Evolutionary conservation across 2,888 invertebrate genomes (phyloP).

Genomic region (Morpho achilles): DNA sequence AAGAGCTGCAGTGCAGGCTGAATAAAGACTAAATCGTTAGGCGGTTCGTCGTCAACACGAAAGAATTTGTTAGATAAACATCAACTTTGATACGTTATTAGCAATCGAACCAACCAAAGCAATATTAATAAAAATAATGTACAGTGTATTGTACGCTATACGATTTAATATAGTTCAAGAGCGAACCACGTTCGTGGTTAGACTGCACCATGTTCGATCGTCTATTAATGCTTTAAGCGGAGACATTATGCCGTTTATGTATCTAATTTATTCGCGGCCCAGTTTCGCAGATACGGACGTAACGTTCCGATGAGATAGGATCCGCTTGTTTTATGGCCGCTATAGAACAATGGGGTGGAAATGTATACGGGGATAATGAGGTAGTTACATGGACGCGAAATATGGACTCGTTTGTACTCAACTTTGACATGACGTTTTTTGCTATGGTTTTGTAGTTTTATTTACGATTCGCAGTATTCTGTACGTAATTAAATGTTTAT

Average conservation of each 20-base stretch:
- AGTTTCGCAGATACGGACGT: slow-evolving; percentile 14
- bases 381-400: slow-evolving; percentile 4
- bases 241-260: not conserved
- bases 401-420: not conserved
- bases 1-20: no score
- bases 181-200: no score
- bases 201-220: no score
- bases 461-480: slow-evolving; percentile 5
- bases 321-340: slow-evolving; percentile 25
- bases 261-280: slow-evolving; percentile 4
- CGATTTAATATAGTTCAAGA: no score
- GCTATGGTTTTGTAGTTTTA: slow-evolving; percentile 5
- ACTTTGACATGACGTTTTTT: slow-evolving; percentile 16
- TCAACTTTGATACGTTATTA: no score
- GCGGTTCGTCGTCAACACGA: no score
- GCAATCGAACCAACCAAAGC: no score
- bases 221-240: no score
- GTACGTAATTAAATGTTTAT: not conserved
- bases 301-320: slow-evolving; percentile 15
- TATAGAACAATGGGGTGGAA: slow-evolving; percentile 25
- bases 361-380: slow-evolving; percentile 18
- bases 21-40: no score
- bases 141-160: no score
- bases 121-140: no score
- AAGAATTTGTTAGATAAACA: no score